Evolutionary conservation across 2,113 vertebrate genomes (phyloP).

Genomic region (Bostrychus sinensis): DNA sequence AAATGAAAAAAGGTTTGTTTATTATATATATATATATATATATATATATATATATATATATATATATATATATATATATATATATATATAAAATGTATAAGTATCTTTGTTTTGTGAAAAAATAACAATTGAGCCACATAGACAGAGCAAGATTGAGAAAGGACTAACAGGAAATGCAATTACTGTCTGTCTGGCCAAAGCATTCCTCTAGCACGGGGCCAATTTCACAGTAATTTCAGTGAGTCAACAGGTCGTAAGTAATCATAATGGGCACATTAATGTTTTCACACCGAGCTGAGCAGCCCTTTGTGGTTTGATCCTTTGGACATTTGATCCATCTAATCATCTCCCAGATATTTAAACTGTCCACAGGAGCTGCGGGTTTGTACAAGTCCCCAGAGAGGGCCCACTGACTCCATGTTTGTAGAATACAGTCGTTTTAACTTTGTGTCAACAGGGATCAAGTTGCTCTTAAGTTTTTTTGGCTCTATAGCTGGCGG

Average conservation of each 20-base stretch:
- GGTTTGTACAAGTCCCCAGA: constrained; percentile 55
- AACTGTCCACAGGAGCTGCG: constrained; percentile 65
- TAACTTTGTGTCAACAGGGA: constrained; percentile 65
- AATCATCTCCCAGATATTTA: constrained; percentile 72
- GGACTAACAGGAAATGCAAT: constrained; percentile 79
- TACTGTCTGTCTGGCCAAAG: constrained; percentile 66
- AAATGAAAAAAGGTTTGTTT: neutral
- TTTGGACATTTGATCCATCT: constrained; percentile 67
- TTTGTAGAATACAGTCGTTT: constrained; percentile 74
- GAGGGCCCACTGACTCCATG: constrained; percentile 53
- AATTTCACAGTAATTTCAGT: constrained; percentile 77
- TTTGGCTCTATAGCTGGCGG: constrained; percentile 44
- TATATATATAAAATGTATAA: too few species aligned
- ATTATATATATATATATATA: too few species aligned
- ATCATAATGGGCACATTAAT: constrained; percentile 74
- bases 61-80: too few species aligned
- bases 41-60: too few species aligned
- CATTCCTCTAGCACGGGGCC: constrained; percentile 63
- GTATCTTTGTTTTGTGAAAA: neutral
- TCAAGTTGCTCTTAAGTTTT: constrained; percentile 59
- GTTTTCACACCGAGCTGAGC: constrained; percentile 60
- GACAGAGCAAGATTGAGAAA: constrained; percentile 3
- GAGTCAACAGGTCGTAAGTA: constrained; percentile 75
- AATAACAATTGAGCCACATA: constrained; percentile 35
- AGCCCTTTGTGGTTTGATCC: constrained; percentile 70